Percentiles rank a stretch among this genome's conserved stretches.
Evolutionary conservation across 2,113 vertebrate genomes (phyloP).

Genomic region (Alosa alosa): DNA sequence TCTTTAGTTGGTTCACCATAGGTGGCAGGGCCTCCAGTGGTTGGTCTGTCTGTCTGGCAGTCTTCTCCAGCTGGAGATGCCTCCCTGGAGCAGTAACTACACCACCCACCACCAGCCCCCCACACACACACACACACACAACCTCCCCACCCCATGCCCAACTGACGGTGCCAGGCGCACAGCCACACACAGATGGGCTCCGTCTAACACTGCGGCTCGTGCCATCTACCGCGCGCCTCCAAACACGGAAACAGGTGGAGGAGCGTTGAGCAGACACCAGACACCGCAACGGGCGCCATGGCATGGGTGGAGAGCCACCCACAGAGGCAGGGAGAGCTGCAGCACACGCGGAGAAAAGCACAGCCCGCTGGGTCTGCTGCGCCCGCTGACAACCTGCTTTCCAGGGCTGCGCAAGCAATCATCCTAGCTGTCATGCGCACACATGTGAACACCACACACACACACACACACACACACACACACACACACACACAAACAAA

Average conservation of each 20-base stretch:
- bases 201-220: conserved; percentile 17
- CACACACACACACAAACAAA: too few relatives aligned
- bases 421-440: not conserved
- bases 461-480: not conserved
- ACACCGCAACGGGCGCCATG: not conserved
- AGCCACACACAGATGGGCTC: not conserved
- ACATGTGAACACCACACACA: not conserved
- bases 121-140: not conserved
- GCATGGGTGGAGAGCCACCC: not conserved
- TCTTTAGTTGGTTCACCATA: not conserved
- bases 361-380: not conserved
- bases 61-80: not conserved
- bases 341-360: not conserved
- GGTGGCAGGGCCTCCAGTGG: not conserved
- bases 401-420: not conserved
- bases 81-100: not conserved
- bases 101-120: not conserved
- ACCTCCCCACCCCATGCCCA: not conserved
- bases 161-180: not conserved
- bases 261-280: conserved; percentile 21
- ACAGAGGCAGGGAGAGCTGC: not conserved
- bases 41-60: not conserved
- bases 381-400: not conserved
- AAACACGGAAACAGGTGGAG: conserved; percentile 27
- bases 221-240: conserved; percentile 10